Evolutionary conservation across 2,888 invertebrate genomes (phyloP), one percentile per base, ranked within the genome.

Genomic region (Notodonta dromedarius): DNA sequence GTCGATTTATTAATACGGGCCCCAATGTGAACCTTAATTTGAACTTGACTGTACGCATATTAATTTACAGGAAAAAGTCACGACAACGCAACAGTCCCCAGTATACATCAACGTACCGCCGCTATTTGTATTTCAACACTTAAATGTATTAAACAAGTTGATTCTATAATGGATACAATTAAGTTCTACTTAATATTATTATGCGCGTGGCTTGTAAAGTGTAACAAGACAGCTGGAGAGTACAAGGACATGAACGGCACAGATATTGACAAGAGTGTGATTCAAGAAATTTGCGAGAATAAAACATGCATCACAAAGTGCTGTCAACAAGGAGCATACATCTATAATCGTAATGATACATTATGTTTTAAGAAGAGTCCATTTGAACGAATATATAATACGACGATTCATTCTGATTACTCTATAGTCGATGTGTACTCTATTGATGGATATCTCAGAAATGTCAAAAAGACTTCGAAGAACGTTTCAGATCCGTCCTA

Each of bases 181-280:
- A 66, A 61, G 40, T 66, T 11, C 24, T 55, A 16, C 14, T n/a
- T 42, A 40, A 11, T 55, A 40, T 9, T 55, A 40, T 42, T 40
- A 9, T 48, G 48, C n/a, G 48, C 11, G 48, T 48, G n/a, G 4
- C 48, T 48, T n/a, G 48, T 48, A 14, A 48, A 48, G 1, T 48
- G 14, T 48, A 48, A 48, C 4, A 48, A 2, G 4, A 48, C 48
- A 48, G n/a, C 48, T 4, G 44, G 2, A 44, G 13, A 5, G 13
- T 44, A 44, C 44, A 4, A 6, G 9, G 48, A n/a, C 13, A 0
- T 11, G 14, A n/a, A 48, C 6, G 13, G 13, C 5, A 14, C 5
- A n/a, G 11, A 2, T n/a, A n/a, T 48, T 13, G 11, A 48, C 5
- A 7, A 6, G 5, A 48, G 35, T 35, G 35, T 7, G 35, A 35